Base-by-base conservation (phyloP, 2,113 vertebrate species). In the Phylloscopus whistleri region DNA sequence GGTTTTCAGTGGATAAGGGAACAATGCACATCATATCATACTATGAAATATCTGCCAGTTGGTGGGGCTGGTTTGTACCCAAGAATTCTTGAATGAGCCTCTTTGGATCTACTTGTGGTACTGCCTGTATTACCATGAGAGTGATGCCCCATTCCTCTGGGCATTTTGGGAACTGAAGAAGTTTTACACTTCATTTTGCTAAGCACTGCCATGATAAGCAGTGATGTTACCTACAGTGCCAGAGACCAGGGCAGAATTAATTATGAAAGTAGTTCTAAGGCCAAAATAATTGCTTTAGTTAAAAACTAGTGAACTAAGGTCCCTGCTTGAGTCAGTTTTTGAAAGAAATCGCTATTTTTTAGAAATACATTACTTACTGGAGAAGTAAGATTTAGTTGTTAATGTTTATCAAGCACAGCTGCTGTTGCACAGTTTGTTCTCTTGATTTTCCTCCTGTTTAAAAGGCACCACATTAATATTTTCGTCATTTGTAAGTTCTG, bases 101-200 rank as follows among this genome's bases (percentile, higher is more conserved):
- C 14, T 72, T 82, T 53, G 41, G 43, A 31, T 68, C 31, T 84
- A 5, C 16, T 20, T 67, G n/a, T 81, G 35, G 8, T 66, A 20
- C 51, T 76, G 70, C 35, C 37, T 78, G 13, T 69, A 18, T 80
- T 70, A 53, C 21, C 0, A 0, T 37, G 49, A 81, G 58, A 33
- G 15, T 14, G 23, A 5, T 85, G 26, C 41, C 30, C 7, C 0
- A 0, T 70, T 87, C 37, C 16, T 64, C 20, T 44, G 31, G 18
- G 21, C 1, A 53, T 82, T 74, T 81, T 2, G 4, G 41, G 30
- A 39, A 11, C 52, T 76, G 49, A 64, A 63, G 52, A 28, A 11
- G 19, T 35, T 91, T 52, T 21, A 10, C 13, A 6, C 10, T 62
- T 91, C 17, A 7, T 78, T 3, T 0, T 77, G 55, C 46, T 8